phyloP scores from a whole-genome alignment of 2,888 invertebrate species.

The Plebejus argus region DNA sequence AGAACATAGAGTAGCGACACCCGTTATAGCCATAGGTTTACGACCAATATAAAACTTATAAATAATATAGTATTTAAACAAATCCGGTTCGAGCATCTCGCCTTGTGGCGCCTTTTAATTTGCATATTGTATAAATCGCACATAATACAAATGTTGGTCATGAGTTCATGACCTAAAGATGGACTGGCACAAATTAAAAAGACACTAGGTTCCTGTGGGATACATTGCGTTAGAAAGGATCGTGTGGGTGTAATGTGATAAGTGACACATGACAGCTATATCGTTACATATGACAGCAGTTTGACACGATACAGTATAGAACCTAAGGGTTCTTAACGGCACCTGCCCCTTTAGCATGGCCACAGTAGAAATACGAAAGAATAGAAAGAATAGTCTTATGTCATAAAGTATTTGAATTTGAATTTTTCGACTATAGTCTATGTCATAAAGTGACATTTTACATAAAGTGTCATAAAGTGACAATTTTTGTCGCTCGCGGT shows the following conservation, averaged over 20 bases:
- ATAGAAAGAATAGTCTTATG: too few relatives aligned
- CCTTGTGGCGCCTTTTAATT: not conserved
- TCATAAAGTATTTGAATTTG: too few relatives aligned
- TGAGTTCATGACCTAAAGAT: not conserved
- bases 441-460: too few relatives aligned
- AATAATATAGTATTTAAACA: not conserved
- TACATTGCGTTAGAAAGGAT: not conserved
- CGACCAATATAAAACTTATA: not conserved
- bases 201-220: not conserved
- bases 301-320: too few relatives aligned
- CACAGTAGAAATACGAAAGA: too few relatives aligned
- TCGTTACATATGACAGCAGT: too few relatives aligned
- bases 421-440: too few relatives aligned
- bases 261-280: too few relatives aligned
- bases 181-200: not conserved
- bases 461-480: too few relatives aligned
- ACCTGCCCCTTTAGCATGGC: too few relatives aligned
- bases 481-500: too few relatives aligned
- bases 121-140: not conserved
- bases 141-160: not conserved
- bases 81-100: not conserved
- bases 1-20: not conserved
- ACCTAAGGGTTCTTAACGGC: too few relatives aligned
- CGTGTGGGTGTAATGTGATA: not conserved
- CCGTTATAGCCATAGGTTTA: not conserved